A percentile compares a stretch with the other conserved stretches of the same genome.
Conservation (phyloP, 2,888 invertebrate species). For the Leucoma salicis region DNA sequence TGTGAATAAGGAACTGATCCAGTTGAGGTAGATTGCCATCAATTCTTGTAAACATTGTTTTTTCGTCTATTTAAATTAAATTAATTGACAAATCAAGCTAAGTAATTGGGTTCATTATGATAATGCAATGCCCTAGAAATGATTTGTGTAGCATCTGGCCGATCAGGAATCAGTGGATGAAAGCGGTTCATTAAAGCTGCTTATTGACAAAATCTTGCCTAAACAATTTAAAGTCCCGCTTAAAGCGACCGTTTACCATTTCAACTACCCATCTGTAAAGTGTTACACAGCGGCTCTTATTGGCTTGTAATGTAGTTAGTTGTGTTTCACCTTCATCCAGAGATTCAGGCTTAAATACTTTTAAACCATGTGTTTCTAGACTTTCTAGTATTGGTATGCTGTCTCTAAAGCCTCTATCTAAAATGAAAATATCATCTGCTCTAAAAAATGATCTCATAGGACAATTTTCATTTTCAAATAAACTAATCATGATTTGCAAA, state of each 20-base stretch:
- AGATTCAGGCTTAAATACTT: neutral
- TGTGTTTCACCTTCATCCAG: neutral
- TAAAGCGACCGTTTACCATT: slow-evolving; percentile 1
- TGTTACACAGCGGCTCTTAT: no score
- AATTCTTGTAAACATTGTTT: no score
- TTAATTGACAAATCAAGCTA: neutral
- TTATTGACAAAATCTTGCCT: slow-evolving; percentile 1
- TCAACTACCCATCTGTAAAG: slow-evolving; percentile 6
- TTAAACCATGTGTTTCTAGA: no score
- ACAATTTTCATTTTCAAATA: neutral
- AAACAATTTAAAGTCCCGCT: slow-evolving; percentile 3
- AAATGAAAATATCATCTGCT: neutral
- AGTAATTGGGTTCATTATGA: neutral
- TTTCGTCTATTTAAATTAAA: neutral
- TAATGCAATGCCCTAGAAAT: neutral
- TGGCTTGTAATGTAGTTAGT: slow-evolving; percentile 2
- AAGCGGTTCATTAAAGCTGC: slow-evolving; percentile 6
- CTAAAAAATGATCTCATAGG: neutral
- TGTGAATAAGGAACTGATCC: no score
- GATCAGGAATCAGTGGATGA: neutral
- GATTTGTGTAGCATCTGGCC: neutral
- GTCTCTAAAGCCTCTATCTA: no score
- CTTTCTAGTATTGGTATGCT: no score
- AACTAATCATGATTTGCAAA: neutral
- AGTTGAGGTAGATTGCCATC: no score